Base-by-base conservation (phyloP, 1,140 invertebrate species). In the Hermetia illucens region DNA sequence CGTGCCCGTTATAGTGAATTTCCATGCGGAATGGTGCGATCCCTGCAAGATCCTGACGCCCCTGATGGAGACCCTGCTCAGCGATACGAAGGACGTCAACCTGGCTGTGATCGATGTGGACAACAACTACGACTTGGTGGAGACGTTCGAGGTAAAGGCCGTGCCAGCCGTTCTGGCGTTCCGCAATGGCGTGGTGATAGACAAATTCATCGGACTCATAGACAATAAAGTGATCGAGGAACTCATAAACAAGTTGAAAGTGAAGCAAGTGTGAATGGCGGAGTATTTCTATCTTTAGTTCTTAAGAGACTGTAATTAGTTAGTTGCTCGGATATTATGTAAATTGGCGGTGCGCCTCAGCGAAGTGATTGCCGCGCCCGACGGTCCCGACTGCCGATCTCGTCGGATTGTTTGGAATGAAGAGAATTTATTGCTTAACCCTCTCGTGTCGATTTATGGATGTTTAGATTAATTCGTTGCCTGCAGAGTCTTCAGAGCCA, bases 21-120 rank as follows among this genome's bases (percentile, higher is more conserved):
- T 86, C 53, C 83, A 88, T 49, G 83, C 83, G 4, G 81, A 88
- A 45, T 97, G 93, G 93, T 77, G 93, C 64, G 89, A 92, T 51
- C 93, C 93, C 1, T 97, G 93, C 60, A 93, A 93, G 64, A 78
- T 93, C 39, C 66, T 97, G 2, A 91, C 84, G 10, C 92, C 92
- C 10, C 80, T 90, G 57, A 69, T 97, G 48, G 82, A 87, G 55
- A 75, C 80, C 48, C 58, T 92, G 3, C 69, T 95, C 17, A 78
- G 76, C 40, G 75, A 76, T 10, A 73, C 82, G 36, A 71, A 77
- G 6, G 74, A 83, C 36, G 69, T 96, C 29, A 72, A 92, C 61
- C 65, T 96, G 44, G 92, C 91, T 4, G 81, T 91, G 38, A 77
- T 96, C 2, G 86, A 97, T 66, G 85, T 96, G 10, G 93, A 96